phyloP scores from a whole-genome alignment of 2,113 vertebrate genomes.

The Bubo bubo region DNA sequence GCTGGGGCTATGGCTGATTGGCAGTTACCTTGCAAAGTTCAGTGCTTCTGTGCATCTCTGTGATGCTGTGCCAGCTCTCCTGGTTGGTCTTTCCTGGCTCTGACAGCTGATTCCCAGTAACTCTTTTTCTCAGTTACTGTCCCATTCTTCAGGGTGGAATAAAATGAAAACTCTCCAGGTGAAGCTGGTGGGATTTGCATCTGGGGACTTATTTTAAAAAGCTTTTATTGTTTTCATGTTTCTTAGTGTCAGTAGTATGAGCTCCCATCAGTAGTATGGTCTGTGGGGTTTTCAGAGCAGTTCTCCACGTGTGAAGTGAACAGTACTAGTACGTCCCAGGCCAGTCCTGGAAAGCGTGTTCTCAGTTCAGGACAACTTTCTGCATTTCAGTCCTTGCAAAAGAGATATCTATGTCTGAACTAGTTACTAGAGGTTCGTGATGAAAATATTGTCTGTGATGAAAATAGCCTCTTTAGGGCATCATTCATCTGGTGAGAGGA shows the following conservation, averaged over 20 bases:
- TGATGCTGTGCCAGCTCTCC: background rate
- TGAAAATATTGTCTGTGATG: background rate
- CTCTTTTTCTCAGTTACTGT: background rate
- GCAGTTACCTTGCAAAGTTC: background rate
- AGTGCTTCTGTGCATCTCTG: background rate
- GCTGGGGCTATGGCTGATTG: background rate
- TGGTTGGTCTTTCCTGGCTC: background rate
- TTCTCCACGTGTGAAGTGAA: background rate
- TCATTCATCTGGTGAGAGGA: background rate
- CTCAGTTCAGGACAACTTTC: background rate
- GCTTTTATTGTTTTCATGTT: background rate
- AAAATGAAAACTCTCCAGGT: background rate
- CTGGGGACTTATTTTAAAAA: background rate
- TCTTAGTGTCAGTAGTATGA: background rate
- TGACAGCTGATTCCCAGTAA: background rate
- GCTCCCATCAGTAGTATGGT: background rate
- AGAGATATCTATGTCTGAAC: background rate
- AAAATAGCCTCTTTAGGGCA: background rate
- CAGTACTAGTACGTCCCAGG: background rate
- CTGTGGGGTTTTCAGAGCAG: background rate
- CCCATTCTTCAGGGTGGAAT: background rate
- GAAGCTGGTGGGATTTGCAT: background rate
- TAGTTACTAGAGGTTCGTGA: background rate
- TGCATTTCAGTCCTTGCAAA: background rate
- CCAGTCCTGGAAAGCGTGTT: background rate